Percentiles rank a stretch among this genome's conserved stretches.
These are phyloP conservation scores for Capricornis sumatraensis DNA, from an alignment of 2,113 vertebrate species.

Conservation along the genomic window DNA sequence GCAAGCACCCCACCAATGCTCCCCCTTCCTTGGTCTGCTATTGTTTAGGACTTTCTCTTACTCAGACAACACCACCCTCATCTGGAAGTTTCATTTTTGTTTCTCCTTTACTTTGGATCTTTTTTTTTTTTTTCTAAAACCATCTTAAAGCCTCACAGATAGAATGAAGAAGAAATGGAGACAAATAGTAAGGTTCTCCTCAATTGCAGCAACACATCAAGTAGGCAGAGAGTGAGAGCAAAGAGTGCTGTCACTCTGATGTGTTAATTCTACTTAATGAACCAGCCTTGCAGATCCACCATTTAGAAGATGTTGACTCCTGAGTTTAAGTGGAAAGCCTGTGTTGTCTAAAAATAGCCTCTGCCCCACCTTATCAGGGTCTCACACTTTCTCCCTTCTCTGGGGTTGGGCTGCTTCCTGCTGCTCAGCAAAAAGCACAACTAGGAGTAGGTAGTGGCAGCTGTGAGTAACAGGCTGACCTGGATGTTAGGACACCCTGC, in stretches of 20 bases:
- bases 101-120: neutral
- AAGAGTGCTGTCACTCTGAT: neutral
- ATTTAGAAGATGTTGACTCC: neutral
- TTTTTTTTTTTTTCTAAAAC: neutral
- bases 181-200: neutral
- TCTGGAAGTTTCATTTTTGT: neutral
- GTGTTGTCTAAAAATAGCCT: conserved; percentile 64
- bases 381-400: conserved; percentile 51
- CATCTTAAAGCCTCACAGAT: neutral
- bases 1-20: neutral
- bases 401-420: neutral
- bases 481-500: neutral
- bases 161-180: neutral
- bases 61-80: neutral
- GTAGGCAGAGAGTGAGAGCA: neutral
- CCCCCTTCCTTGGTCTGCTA: neutral
- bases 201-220: neutral
- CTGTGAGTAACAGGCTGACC: neutral
- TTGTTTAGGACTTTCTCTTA: neutral
- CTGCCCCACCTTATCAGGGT: conserved; percentile 61
- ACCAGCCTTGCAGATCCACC: neutral
- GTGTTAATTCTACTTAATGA: neutral
- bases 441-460: neutral
- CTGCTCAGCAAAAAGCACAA: neutral
- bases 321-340: conserved; percentile 16